Percentiles rank a stretch among this genome's conserved stretches.
These are phyloP conservation scores for Sitta europaea DNA, from an alignment of 2,113 vertebrate genomes.

Conservation along the genomic window DNA sequence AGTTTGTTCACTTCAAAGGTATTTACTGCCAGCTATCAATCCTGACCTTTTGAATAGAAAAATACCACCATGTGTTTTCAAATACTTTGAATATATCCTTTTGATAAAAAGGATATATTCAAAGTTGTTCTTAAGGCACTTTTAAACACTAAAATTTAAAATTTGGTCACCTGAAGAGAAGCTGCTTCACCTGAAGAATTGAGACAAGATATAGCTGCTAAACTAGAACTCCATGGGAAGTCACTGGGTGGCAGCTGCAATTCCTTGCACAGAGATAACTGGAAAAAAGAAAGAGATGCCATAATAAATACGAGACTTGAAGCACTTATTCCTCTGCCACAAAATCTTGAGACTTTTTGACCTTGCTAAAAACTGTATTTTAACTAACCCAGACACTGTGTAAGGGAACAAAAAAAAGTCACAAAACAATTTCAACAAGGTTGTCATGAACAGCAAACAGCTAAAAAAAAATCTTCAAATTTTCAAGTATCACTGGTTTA, in stretches of 20 bases:
- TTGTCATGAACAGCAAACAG: background rate
- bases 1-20: background rate
- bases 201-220: slow-evolving; percentile 80
- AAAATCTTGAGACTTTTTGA: background rate
- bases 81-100: background rate
- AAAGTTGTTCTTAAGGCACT: background rate
- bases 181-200: slow-evolving; percentile 70
- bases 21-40: background rate
- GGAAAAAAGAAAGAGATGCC: background rate
- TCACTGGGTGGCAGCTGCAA: slow-evolving; percentile 88
- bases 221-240: slow-evolving; percentile 76
- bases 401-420: background rate
- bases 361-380: background rate
- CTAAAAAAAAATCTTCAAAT: background rate
- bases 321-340: background rate
- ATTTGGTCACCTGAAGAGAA: slow-evolving; percentile 76
- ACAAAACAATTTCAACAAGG: background rate
- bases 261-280: slow-evolving; percentile 93
- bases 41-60: background rate
- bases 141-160: background rate
- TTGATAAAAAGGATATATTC: background rate
- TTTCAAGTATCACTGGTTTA: background rate
- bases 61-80: background rate
- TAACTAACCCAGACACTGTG: background rate
- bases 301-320: background rate